A percentile compares a stretch with the other conserved stretches of the same genome.
phyloP scores from a whole-genome alignment of 2,113 vertebrate species.

The Microcebus griseorufus region DNA sequence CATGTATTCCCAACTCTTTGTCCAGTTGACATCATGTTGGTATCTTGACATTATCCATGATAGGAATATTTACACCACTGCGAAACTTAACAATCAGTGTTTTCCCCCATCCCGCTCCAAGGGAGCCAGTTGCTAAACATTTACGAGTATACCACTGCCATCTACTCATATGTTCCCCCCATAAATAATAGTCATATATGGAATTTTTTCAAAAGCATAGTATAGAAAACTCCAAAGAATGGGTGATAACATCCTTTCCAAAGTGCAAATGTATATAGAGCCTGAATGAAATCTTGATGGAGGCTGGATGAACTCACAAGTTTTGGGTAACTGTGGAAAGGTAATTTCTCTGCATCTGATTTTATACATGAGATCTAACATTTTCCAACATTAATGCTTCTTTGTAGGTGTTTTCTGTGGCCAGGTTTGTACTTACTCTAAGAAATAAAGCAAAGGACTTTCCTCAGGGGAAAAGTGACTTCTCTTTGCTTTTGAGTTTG shows the following conservation, averaged over 20 bases:
- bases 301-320: neutral
- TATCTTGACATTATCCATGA: neutral
- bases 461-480: neutral
- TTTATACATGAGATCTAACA: neutral
- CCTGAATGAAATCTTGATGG: constrained; percentile 5
- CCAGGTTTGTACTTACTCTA: neutral
- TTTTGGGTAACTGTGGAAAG: constrained; percentile 6
- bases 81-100: neutral
- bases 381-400: neutral
- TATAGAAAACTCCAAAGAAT: neutral
- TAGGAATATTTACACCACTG: neutral
- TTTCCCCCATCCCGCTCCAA: neutral
- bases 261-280: neutral
- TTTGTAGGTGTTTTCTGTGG: neutral
- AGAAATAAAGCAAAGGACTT: neutral
- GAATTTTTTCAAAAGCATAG: neutral
- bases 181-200: neutral
- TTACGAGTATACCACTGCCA: neutral
- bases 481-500: constrained; percentile 41
- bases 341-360: neutral
- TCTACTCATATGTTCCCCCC: neutral
- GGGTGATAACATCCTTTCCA: neutral
- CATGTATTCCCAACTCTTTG: neutral
- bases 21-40: neutral
- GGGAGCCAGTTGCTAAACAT: neutral